phyloP scores from a whole-genome alignment of 1,140 invertebrate species.

The Lepidurus packardi region DNA sequence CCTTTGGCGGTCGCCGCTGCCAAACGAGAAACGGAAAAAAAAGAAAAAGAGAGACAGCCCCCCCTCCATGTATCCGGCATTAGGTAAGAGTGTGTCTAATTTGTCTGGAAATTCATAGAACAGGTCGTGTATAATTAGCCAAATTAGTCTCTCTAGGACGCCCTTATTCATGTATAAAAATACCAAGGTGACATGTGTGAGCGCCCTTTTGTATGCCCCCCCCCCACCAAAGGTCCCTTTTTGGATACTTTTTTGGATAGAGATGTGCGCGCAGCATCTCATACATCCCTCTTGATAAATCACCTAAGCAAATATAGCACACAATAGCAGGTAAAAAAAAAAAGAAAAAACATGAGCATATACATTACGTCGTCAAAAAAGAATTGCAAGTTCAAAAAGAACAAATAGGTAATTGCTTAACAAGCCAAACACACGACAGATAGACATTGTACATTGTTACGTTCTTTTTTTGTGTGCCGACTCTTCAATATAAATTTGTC shows the following conservation, averaged over 20 bases:
- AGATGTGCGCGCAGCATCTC: not conserved
- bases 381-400: too few species aligned
- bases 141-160: not conserved
- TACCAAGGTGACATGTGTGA: not conserved
- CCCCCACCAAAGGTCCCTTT: not conserved
- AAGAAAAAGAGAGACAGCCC: not conserved
- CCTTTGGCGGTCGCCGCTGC: constrained; percentile 5
- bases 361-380: too few species aligned
- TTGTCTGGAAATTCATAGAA: constrained; percentile 8
- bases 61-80: not conserved
- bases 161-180: constrained; percentile 7
- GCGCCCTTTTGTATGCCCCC: not conserved
- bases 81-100: constrained; percentile 12
- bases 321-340: not conserved
- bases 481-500: not conserved
- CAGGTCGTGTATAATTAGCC: not conserved
- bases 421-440: constrained; percentile 18
- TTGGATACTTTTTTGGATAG: not conserved
- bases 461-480: not conserved
- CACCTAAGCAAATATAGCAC: not conserved
- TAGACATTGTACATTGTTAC: not conserved
- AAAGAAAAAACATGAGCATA: not conserved
- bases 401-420: not conserved
- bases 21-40: not conserved
- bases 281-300: not conserved